phyloP scores from a whole-genome alignment of 2,888 invertebrate species.

The Leptarthrus brevirostris region DNA sequence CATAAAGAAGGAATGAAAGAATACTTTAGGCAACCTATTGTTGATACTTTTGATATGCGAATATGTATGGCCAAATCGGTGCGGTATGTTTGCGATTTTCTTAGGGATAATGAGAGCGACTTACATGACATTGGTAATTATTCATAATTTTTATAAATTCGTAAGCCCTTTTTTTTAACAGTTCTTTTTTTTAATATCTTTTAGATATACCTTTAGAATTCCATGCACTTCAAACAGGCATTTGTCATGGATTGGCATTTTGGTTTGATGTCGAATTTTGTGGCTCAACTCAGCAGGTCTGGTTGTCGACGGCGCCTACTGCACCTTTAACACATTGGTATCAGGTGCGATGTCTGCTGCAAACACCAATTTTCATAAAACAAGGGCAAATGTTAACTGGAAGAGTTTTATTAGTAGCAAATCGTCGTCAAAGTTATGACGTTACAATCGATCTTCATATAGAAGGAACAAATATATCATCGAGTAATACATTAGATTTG shows the following conservation, averaged over 20 bases:
- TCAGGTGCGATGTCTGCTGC: conserved; percentile 94
- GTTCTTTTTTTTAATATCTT: too few species aligned
- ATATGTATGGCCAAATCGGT: conserved; percentile 96
- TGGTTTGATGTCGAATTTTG: conserved; percentile 99
- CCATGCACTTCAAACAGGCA: conserved; percentile 90
- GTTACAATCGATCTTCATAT: conserved; percentile 94
- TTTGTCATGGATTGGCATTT: conserved; percentile 97
- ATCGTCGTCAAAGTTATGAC: conserved; percentile 98
- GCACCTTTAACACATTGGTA: conserved; percentile 99
- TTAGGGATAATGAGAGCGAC: conserved; percentile 91
- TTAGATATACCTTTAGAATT: conserved; percentile 93
- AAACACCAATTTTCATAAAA: conserved; percentile 93
- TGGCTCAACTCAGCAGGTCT: conserved; percentile 89
- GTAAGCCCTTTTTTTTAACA: too few species aligned
- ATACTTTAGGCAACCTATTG: conserved; percentile 97
- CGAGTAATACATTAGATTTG: conserved; percentile 92
- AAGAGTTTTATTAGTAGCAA: conserved; percentile 87
- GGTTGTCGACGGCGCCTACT: conserved; percentile 97
- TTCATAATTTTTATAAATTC: not conserved
- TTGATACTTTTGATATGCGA: conserved; percentile 97
- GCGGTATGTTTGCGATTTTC: conserved; percentile 93
- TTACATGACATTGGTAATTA: conserved; percentile 83
- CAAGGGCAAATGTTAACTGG: conserved; percentile 93
- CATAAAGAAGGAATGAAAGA: conserved; percentile 95
- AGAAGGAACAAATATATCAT: conserved; percentile 87